Evolutionary conservation across 2,888 invertebrate genomes (phyloP).

Genomic region (Cremastinae sp.): DNA sequence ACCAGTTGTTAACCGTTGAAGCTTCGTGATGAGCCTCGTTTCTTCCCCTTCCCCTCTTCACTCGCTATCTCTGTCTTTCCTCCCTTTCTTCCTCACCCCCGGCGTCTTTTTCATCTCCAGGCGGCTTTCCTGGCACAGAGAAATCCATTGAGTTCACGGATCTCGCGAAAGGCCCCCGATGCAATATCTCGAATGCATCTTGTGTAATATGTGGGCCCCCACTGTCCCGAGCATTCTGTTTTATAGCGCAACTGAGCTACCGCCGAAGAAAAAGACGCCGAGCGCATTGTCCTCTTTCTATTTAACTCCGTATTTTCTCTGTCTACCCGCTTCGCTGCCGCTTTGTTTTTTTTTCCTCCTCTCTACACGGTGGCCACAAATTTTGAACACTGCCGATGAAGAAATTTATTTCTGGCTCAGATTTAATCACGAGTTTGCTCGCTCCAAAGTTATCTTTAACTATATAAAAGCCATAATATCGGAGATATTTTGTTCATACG

Average conservation of each 20-base stretch:
- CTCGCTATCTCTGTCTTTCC: neutral
- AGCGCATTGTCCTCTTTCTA: slow-evolving; percentile 67
- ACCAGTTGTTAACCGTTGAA: slow-evolving; percentile 42
- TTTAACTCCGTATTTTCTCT: too few relatives aligned
- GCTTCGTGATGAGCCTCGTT: slow-evolving; percentile 37
- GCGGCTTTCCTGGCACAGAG: slow-evolving; percentile 27
- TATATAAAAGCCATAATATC: too few relatives aligned
- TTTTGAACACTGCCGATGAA: too few relatives aligned
- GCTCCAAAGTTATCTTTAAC: too few relatives aligned
- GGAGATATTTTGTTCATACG: too few relatives aligned
- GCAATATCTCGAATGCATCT: slow-evolving; percentile 57
- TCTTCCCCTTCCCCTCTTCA: too few relatives aligned
- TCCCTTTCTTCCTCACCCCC: neutral
- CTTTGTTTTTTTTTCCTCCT: neutral
- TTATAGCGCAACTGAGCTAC: slow-evolving; percentile 31
- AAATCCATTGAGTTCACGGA: slow-evolving; percentile 56
- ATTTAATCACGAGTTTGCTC: too few relatives aligned
- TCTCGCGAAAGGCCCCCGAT: slow-evolving; percentile 47
- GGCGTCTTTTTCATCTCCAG: slow-evolving; percentile 11
- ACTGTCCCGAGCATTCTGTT: slow-evolving; percentile 63
- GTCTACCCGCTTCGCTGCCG: slow-evolving; percentile 11
- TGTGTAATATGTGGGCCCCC: slow-evolving; percentile 53
- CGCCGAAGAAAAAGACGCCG: slow-evolving; percentile 64
- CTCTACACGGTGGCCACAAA: neutral
- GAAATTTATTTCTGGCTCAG: too few relatives aligned